These are phyloP conservation scores for Bradypodion ventrale DNA, from an alignment of 2,797 vertebrate species.

Conservation along the genomic window DNA sequence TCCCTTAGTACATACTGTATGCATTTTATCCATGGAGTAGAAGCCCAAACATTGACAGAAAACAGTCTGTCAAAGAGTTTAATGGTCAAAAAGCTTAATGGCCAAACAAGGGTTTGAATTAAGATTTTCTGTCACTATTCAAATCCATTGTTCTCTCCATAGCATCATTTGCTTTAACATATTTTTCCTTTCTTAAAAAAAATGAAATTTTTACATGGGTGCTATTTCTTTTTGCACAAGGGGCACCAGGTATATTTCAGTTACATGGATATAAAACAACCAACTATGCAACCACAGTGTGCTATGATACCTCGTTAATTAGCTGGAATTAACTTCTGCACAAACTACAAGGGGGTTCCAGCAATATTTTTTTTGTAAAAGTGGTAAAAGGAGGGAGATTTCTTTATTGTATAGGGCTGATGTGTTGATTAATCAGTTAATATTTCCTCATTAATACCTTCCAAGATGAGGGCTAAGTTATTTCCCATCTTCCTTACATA, in stretches of 20 bases:
- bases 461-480: conserved; percentile 14
- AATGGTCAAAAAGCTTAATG: background rate
- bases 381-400: background rate
- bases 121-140: background rate
- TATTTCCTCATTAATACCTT: conserved; percentile 36
- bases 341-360: background rate
- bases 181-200: background rate
- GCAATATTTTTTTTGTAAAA: conserved; percentile 7
- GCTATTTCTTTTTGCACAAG: background rate
- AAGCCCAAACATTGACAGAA: background rate
- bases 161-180: background rate
- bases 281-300: too few relatives aligned
- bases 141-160: background rate
- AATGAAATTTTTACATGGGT: background rate
- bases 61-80: background rate
- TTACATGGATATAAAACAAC: too few relatives aligned
- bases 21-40: background rate
- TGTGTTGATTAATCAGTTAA: conserved; percentile 19
- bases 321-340: too few relatives aligned
- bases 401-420: conserved; percentile 41
- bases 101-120: background rate
- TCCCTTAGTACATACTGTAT: too few relatives aligned
- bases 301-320: too few relatives aligned
- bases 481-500: background rate
- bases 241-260: too few relatives aligned